Percentiles rank a stretch among this genome's conserved stretches.
Evolutionary conservation across 2,888 invertebrate species (phyloP).

Genomic region (Eupithecia tripunctaria): DNA sequence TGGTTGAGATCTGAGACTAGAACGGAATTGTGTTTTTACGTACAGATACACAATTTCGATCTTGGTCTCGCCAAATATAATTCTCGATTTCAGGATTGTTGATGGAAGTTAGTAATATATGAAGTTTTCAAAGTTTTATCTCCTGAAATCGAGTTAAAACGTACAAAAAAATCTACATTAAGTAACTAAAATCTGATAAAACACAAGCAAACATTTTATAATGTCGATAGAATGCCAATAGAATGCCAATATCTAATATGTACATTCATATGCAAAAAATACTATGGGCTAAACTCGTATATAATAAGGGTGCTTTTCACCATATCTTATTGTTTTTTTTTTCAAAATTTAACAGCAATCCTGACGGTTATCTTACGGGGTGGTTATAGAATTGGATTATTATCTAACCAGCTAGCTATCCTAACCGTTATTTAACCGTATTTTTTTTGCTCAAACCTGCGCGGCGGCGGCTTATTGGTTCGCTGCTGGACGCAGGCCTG

Average conservation of each 20-base stretch:
- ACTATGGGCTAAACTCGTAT: too few relatives aligned
- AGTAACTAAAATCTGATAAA: neutral
- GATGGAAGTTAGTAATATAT: neutral
- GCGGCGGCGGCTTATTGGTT: too few relatives aligned
- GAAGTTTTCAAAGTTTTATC: neutral
- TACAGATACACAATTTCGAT: neutral
- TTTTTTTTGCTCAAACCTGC: too few relatives aligned
- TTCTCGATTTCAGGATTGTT: slow-evolving; percentile 7
- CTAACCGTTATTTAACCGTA: neutral
- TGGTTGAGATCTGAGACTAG: slow-evolving; percentile 17
- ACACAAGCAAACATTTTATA: neutral
- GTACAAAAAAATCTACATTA: neutral
- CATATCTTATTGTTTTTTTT: neutral
- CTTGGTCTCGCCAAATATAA: slow-evolving; percentile 1
- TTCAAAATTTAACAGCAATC: neutral
- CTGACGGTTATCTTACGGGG: neutral
- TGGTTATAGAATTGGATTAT: neutral
- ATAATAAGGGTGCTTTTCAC: neutral
- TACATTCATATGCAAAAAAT: too few relatives aligned
- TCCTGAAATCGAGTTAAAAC: neutral
- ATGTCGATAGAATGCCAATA: neutral
- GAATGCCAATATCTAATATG: too few relatives aligned
- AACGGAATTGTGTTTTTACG: slow-evolving; percentile 12
- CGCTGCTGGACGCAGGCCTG: neutral
- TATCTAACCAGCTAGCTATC: neutral